Evolutionary conservation across 2,888 invertebrate genomes (phyloP), one percentile per base, ranked within the genome.

Genomic region (Emesis russula): DNA sequence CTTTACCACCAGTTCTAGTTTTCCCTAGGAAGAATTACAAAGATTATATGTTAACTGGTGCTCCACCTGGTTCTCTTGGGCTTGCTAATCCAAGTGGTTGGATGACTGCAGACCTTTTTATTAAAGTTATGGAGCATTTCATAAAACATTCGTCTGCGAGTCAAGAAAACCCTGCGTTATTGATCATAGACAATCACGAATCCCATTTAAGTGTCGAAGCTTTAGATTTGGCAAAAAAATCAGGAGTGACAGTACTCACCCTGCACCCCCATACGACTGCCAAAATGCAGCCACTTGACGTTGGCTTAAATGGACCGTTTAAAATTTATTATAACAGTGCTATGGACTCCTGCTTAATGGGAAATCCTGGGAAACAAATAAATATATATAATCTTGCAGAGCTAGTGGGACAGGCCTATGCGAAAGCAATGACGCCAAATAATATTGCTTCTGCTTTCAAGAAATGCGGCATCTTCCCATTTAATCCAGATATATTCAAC

Each of bases 101-200:
- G 96, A 96, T 97, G 96, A 96, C 94, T 71, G 81, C 93, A 6
- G 95, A 96, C 63, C 79, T 96, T 25, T 97, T 97, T 92, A 81
- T 95, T n/a, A 81, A 96, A 71, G 95, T 96, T 31, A 96, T 97
- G 91, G 88, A 96, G 83, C 96, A 97, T 93, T 97, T 97, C 88
- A 95, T 96, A 66, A 95, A 96, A 88, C 89, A 94, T 80, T 89
- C 95, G 18, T 85, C 86, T 71, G 85, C 92, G 41, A 89, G 93
- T 25, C 88, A 74, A 79, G 95, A 95, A 78, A 95, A 96, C 86
- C 95, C 95, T 38, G 91, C 90, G 7, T 85, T 96, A 11, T 81
- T 96, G 13, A 92, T 96, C 75, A 90, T 96, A 86, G 96, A 97
- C 82, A 97, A 97, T 82, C 95, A 96, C 82, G 96, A 96, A 95